These are phyloP conservation scores for Mesorhabditis spiculigera DNA, from an alignment of 2,888 invertebrate species.

Conservation along the genomic window DNA sequence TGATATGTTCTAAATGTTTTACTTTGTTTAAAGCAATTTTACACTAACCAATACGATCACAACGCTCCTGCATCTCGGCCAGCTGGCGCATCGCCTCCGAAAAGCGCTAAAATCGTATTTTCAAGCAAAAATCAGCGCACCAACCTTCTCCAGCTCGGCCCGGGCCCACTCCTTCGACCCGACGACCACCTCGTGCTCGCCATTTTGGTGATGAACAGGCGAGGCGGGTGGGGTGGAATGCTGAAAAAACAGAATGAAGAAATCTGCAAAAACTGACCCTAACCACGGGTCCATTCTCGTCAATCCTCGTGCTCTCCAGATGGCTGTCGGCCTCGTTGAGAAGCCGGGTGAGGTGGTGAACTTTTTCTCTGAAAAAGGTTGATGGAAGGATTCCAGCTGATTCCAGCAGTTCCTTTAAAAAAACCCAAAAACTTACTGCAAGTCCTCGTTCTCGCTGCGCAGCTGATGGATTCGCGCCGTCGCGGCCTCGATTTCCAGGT, in stretches of 20 bases:
- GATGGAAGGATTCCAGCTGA: conserved; percentile 69
- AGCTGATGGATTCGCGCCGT: conserved; percentile 14
- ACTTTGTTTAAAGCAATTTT: conserved; percentile 71
- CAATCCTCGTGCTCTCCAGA: neutral
- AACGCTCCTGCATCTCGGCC: conserved; percentile 85
- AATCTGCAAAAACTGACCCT: neutral
- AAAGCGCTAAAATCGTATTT: conserved; percentile 46
- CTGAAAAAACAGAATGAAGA: neutral
- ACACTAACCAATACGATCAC: conserved; percentile 75
- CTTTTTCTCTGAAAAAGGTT: neutral
- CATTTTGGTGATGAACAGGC: neutral
- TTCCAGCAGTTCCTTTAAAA: neutral
- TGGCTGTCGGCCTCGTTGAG: neutral
- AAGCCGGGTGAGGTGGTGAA: neutral
- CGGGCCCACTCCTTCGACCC: conserved; percentile 25
- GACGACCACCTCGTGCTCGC: neutral
- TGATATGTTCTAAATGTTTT: conserved; percentile 28
- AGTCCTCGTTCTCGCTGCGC: conserved; percentile 26
- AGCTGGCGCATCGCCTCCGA: conserved; percentile 61
- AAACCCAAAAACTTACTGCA: conserved; percentile 63
- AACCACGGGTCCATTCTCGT: neutral
- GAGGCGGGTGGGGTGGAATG: neutral
- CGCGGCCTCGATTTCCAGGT: conserved; percentile 7
- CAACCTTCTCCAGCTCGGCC: conserved; percentile 47
- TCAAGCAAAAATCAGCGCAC: neutral